A percentile compares a stretch with the other conserved stretches of the same genome.
Evolutionary conservation across 2,797 vertebrate species (phyloP).

Genomic region (Lateolabrax maculatus): DNA sequence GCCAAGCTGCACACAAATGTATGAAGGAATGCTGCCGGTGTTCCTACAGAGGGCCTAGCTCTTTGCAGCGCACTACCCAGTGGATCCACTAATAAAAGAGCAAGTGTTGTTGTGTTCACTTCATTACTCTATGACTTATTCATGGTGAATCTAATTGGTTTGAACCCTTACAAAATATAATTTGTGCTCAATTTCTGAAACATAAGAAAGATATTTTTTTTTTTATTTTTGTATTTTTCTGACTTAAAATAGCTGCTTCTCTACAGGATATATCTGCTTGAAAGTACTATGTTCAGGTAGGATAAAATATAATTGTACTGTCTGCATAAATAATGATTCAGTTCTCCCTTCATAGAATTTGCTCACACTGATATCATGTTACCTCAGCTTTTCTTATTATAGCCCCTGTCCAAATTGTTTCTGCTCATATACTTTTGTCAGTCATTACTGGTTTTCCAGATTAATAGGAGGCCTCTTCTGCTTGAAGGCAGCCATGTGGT

Average conservation of each 20-base stretch:
- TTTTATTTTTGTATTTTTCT: too few relatives aligned
- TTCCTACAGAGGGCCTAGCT: slow-evolving; percentile 49
- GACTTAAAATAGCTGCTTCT: not conserved
- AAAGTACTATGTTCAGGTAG: not conserved
- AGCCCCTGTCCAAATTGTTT: slow-evolving; percentile 15
- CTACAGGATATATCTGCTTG: not conserved
- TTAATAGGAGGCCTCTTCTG: slow-evolving; percentile 37
- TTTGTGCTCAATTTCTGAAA: not conserved
- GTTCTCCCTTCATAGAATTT: not conserved
- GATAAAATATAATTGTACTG: not conserved
- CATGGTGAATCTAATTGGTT: slow-evolving; percentile 20
- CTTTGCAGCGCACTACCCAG: slow-evolving; percentile 9
- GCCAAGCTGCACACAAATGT: slow-evolving; percentile 75
- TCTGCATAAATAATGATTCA: slow-evolving; percentile 20
- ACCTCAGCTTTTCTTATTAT: slow-evolving; percentile 27
- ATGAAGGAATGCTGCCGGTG: slow-evolving; percentile 79
- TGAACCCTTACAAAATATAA: not conserved
- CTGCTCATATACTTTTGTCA: slow-evolving; percentile 37
- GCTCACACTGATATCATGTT: slow-evolving; percentile 19
- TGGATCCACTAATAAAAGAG: slow-evolving; percentile 27
- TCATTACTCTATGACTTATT: slow-evolving; percentile 38
- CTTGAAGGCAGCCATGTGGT: slow-evolving; percentile 59
- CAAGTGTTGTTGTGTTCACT: slow-evolving; percentile 12
- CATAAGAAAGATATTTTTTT: too few relatives aligned
- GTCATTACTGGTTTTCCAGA: slow-evolving; percentile 47